These are phyloP conservation scores for Aplochiton taeniatus DNA, from an alignment of 2,797 vertebrate species.

Conservation along the genomic window DNA sequence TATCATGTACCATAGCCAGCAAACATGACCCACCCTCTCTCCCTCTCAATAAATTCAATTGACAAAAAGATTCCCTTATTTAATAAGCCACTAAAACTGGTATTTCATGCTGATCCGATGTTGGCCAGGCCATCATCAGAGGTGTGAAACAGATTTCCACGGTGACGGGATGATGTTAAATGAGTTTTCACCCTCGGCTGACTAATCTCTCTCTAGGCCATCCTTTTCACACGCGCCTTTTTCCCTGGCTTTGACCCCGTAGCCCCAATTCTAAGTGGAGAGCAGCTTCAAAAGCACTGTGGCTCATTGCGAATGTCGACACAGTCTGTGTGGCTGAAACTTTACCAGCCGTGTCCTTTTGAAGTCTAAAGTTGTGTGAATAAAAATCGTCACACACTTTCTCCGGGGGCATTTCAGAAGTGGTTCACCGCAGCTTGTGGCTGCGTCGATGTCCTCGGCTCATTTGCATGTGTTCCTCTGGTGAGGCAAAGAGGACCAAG, in stretches of 20 bases:
- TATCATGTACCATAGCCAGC: conserved; percentile 22
- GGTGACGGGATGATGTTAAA: conserved; percentile 51
- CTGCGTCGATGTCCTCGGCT: conserved; percentile 27
- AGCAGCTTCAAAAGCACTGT: conserved; percentile 42
- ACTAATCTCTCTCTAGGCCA: conserved; percentile 56
- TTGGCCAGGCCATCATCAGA: conserved; percentile 31
- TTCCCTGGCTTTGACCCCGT: conserved; percentile 51
- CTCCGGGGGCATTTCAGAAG: conserved; percentile 36
- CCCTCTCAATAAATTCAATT: conserved; percentile 54
- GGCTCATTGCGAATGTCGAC: conserved; percentile 29
- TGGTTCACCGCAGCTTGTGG: conserved; percentile 35
- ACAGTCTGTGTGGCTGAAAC: conserved; percentile 21
- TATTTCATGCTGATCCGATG: conserved; percentile 38
- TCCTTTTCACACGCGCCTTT: conserved; percentile 43
- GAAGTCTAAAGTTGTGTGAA: conserved; percentile 38
- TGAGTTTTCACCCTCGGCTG: conserved; percentile 49
- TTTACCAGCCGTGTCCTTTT: conserved; percentile 44
- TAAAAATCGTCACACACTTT: conserved; percentile 23
- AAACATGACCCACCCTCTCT: conserved; percentile 39
- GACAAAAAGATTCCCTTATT: conserved; percentile 40
- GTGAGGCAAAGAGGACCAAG: not conserved
- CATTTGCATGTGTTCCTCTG: conserved; percentile 34
- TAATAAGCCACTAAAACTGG: conserved; percentile 42
- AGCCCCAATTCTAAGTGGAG: conserved; percentile 51
- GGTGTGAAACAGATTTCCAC: conserved; percentile 60